These are phyloP conservation scores for Orthosia gracilis DNA, from an alignment of 2,888 invertebrate genomes.

Conservation along the genomic window DNA sequence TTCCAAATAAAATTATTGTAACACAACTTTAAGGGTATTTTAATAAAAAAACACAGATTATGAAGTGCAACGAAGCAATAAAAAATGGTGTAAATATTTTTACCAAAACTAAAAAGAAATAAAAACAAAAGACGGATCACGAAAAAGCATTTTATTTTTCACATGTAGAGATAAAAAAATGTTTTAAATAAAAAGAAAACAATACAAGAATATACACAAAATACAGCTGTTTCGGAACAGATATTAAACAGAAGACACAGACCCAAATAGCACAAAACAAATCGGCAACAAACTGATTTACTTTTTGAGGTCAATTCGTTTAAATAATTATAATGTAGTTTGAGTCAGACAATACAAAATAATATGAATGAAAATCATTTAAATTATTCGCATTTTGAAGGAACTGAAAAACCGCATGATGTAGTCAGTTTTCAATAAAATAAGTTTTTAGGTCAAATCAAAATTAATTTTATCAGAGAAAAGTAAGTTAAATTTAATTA, in stretches of 20 bases:
- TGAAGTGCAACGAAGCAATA: neutral
- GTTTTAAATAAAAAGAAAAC: constrained; percentile 37
- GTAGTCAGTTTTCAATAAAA: no score
- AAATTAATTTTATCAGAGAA: neutral
- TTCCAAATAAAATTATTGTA: neutral
- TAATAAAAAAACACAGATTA: neutral
- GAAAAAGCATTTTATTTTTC: constrained; percentile 61
- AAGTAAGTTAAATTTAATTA: neutral
- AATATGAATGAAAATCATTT: no score
- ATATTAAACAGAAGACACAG: constrained; percentile 31
- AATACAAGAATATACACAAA: constrained; percentile 36
- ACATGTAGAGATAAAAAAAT: constrained; percentile 36
- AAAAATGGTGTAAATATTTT: neutral
- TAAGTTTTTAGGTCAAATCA: neutral
- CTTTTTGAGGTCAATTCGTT: neutral
- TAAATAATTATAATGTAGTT: neutral
- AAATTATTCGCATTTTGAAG: no score
- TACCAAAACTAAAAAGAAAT: constrained; percentile 31
- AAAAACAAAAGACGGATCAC: constrained; percentile 63
- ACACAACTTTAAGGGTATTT: neutral
- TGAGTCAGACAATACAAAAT: neutral
- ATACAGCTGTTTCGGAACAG: constrained; percentile 27
- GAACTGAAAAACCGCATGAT: no score
- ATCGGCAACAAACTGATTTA: neutral
- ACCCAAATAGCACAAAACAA: constrained; percentile 19